Base-by-base conservation (phyloP, 2,113 vertebrate species). In the Eretmochelys imbricata region DNA sequence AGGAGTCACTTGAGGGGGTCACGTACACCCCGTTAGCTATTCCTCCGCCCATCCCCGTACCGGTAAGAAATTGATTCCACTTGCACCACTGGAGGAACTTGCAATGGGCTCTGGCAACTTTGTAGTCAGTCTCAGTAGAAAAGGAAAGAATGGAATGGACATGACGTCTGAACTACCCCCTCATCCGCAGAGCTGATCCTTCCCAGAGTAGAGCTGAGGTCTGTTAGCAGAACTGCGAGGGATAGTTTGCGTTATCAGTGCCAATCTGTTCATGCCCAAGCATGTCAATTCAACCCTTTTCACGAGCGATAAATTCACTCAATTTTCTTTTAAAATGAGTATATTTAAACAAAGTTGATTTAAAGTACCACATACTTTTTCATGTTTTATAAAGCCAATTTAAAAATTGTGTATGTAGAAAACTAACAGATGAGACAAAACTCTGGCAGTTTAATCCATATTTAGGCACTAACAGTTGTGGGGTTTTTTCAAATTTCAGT, bases 211-310 rank as follows among this genome's bases (percentile, higher is more conserved):
- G n/a, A 9, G 17, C 19, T 72, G n/a, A 20, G 35, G 19, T n/a
- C n/a, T 5, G n/a, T 38, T 38, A 72, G 35, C n/a, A 72, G 35
- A 38, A 38, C 65, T 69, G 8, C 19, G 19, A 69, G 35, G 93
- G 48, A 25, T 89, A 83, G 92, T 72, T 82, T 80, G 81, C 82
- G 27, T 95, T 95, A 94, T 95, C 0, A 0, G 48, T 55, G 89
- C 95, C 96, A 96, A 10, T 93, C 94, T 97, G 90, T 96, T 76
- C 95, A 75, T 96, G 75, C 84, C 65, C 84, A 27, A 78, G n/a
- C 51, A 83, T 93, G 89, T 95, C 91, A 94, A 2, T 0, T 0
- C 86, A 83, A 69, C 82, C 16, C 10, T 81, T 93, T 49, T 75
- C 50, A 80, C 13, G 55, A 93, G 50, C 82, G 54, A 35, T 86